Percentiles rank a stretch among this genome's conserved stretches.
phyloP scores from a whole-genome alignment of 30 jellyfish, hydroid and myxozoan species.

The Aurelia coerulea region DNA sequence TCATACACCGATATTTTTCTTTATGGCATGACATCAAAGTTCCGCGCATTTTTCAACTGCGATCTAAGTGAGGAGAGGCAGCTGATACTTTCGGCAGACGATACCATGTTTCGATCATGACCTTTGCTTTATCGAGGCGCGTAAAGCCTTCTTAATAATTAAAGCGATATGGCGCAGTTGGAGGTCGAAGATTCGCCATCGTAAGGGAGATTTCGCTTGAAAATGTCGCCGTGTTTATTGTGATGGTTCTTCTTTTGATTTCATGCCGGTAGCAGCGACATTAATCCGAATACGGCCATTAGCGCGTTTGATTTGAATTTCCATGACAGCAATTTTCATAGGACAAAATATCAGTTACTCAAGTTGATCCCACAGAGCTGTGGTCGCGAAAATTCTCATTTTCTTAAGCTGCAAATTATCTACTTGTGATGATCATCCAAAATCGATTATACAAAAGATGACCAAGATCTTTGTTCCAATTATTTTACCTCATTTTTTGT shows the following conservation, averaged over 20 bases:
- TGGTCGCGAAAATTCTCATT: slow-evolving; percentile 51
- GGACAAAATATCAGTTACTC: slow-evolving; percentile 68
- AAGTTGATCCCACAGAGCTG: slow-evolving; percentile 64
- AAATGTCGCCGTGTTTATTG: slow-evolving; percentile 51
- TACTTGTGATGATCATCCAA: slow-evolving; percentile 20
- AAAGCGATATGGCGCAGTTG: slow-evolving; percentile 64
- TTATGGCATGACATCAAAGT: slow-evolving; percentile 27
- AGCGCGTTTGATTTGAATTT: slow-evolving; percentile 38
- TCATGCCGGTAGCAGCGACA: slow-evolving; percentile 70
- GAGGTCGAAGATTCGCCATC: slow-evolving; percentile 81
- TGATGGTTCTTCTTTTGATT: slow-evolving; percentile 37
- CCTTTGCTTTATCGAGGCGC: slow-evolving; percentile 22
- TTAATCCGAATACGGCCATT: slow-evolving; percentile 62
- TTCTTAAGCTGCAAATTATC: slow-evolving; percentile 45
- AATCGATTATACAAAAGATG: slow-evolving; percentile 47
- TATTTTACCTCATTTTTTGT: slow-evolving; percentile 1
- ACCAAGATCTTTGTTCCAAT: slow-evolving; percentile 49
- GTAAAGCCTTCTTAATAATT: slow-evolving; percentile 43
- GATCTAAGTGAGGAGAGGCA: slow-evolving; percentile 3
- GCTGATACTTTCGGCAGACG: slow-evolving; percentile 30
- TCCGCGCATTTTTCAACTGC: slow-evolving; percentile 20
- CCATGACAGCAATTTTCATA: slow-evolving; percentile 57
- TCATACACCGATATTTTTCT: background rate
- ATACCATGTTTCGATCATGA: slow-evolving; percentile 46
- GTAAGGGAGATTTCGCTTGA: slow-evolving; percentile 24